Evolutionary conservation across 64 coral and sea anemone genomes (phyloP), one percentile per base, ranked within the genome.

Genomic region (Stylophora pistillata): DNA sequence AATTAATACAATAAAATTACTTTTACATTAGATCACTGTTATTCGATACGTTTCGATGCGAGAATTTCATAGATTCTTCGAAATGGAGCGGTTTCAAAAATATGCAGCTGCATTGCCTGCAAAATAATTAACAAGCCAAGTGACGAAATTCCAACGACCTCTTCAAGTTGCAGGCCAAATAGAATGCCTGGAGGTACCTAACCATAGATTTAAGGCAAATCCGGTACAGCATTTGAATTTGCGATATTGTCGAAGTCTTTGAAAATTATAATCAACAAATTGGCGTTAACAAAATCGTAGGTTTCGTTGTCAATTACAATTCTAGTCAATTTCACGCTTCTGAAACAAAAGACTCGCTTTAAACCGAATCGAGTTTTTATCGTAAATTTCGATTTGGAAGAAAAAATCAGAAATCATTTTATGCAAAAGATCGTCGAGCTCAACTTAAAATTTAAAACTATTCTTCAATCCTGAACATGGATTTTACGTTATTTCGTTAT

Each of bases 241-340:
- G 23, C 26, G 12, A 21, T 68, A 21, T 68, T 68, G 64, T 16
- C 23, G 15, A 78, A 27, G 1, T 12, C 56, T 56, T 56, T 27
- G 13, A 54, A 15, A 26, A 15, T 55, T 56, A 78, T 78, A 23
- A 29, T 56, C 53, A 29, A 9, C 56, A 21, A 78, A 78, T 56
- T 3, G 53, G 9, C 53, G 26, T 25, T 56, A 56, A 56, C 75
- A 78, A 52, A 52, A 28, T 57, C 21, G 9, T 56, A 10, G 27
- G 37, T 47, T 14, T 14, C 13, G 12, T 34, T 28, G 26, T 78
- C 1, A 23, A 26, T 84, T 69, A 53, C 20, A n/a, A 33, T 76
- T 37, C 61, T 69, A 53, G 31, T 63, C 53, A 47, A 69, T 84
- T 84, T 53, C 80, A 29, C 80, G 53, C 61, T 53, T 84, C 32